phyloP scores from a whole-genome alignment of 2,113 vertebrate species.

The Macroglossus sobrinus region DNA sequence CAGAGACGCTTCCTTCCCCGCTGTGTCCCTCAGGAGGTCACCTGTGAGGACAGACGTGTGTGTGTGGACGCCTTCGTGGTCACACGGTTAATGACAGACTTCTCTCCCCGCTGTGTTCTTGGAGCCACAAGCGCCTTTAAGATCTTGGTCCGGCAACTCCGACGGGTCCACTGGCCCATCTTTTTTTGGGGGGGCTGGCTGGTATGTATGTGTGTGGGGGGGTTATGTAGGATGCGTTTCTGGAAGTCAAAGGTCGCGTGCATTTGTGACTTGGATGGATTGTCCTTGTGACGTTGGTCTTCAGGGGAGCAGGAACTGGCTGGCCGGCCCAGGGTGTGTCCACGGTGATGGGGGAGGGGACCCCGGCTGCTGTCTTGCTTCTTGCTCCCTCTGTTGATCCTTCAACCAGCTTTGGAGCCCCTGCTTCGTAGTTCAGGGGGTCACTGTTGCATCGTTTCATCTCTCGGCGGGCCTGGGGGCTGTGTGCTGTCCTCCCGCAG shows the following conservation, averaged over 20 bases:
- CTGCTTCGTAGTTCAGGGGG: accelerated
- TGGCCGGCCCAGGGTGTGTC: no score
- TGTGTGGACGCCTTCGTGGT: background rate
- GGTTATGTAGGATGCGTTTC: accelerated
- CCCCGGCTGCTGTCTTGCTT: background rate
- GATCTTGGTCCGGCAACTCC: accelerated
- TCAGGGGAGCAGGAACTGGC: background rate
- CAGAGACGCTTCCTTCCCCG: no score
- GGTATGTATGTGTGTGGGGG: background rate
- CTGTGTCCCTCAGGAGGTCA: background rate
- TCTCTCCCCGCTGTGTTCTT: accelerated
- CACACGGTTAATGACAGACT: background rate
- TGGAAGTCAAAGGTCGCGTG: no score
- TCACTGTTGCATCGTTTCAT: background rate
- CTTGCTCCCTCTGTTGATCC: background rate
- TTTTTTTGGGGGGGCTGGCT: no score
- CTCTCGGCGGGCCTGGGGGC: background rate
- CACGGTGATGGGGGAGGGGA: background rate
- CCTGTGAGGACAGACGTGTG: background rate
- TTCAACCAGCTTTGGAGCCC: background rate
- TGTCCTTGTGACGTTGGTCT: accelerated
- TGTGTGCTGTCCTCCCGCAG: background rate
- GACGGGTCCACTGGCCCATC: background rate
- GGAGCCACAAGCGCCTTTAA: accelerated
- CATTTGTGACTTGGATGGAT: background rate